Evolutionary conservation across 1,140 invertebrate species (phyloP), one percentile per base, ranked within the genome.

Genomic region (Octopus sinensis): DNA sequence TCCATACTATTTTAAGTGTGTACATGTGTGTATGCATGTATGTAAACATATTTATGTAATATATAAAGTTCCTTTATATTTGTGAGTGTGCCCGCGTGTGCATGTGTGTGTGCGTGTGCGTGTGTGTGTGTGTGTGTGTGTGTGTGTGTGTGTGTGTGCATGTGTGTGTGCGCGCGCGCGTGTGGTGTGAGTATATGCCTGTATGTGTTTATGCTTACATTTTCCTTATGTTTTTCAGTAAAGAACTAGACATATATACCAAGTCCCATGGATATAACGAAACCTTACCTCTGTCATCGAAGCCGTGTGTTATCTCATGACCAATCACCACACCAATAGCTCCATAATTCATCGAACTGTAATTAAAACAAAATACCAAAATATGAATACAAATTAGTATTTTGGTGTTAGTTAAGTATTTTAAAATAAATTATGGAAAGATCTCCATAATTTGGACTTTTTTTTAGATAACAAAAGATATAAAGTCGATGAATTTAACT

Each of bases 251-350:
- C 10, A 10, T 79, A n/a, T 6, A n/a, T n/a, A 30, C 4, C 23
- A 54, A n/a, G 53, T n/a, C 12, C 5, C n/a, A 6, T 6, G 23
- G 12, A 9, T 75, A 84, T 43, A 43, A 43, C 0, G 30, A 43
- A 43, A 43, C 3, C 30, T 43, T 43, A 91, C 91, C 91, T 87
- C 89, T 86, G 82, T 91, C 90, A 85, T 92, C 91, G 83, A 92
- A 92, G 54, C 92, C 92, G 84, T 92, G 92, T 6, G 92, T 92
- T 54, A 93, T 92, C 86, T 93, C 93, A 84, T 93, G 93, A 6
- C 92, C 92, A 81, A 93, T 93, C 10, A 93, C 92, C 23, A 91
- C 90, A 30, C 93, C 92, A 81, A 93, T 93, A 12, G 91, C 92
- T 17, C 93, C 92, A 85, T 92, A 93, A 83, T 93, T 93, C 82